A percentile compares a stretch with the other conserved stretches of the same genome.
phyloP scores from a whole-genome alignment of 2,113 vertebrate species.

The Dicentrarchus labrax region DNA sequence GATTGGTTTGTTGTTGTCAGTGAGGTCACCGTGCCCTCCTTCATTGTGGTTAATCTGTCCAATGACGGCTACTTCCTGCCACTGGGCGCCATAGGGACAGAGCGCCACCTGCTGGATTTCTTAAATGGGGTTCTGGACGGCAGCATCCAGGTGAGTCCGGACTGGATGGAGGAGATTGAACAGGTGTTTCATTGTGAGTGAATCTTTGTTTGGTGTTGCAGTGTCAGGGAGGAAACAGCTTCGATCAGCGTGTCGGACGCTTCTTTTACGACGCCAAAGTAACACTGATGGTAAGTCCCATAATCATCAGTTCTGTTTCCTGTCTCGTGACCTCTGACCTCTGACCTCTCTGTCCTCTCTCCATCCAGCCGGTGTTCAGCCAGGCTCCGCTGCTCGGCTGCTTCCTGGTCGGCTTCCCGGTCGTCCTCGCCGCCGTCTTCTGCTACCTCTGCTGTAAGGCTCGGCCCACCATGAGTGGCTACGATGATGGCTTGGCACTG shows the following conservation, averaged over 20 bases:
- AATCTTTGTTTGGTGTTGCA: conserved; percentile 15
- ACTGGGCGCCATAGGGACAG: conserved; percentile 80
- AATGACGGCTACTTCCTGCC: conserved; percentile 95
- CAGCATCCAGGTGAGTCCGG: conserved; percentile 85
- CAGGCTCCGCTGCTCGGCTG: conserved; percentile 89
- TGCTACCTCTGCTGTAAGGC: conserved; percentile 50
- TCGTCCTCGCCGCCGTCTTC: conserved; percentile 71
- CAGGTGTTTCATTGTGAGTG: not conserved
- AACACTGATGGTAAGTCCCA: conserved; percentile 86
- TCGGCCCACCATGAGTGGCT: accelerated
- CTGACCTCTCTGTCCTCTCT: conserved; percentile 1
- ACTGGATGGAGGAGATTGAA: accelerated
- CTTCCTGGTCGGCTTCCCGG: conserved; percentile 88
- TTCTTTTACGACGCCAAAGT: conserved; percentile 86
- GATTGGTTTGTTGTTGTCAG: conserved; percentile 75
- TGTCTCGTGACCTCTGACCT: conserved; percentile 9
- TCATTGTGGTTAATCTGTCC: conserved; percentile 93
- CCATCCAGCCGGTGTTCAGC: conserved; percentile 73
- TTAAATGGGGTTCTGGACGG: conserved; percentile 90
- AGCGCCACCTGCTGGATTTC: conserved; percentile 90
- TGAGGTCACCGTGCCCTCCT: conserved; percentile 88
- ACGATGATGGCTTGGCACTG: accelerated
- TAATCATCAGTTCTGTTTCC: not conserved
- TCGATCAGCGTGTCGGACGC: conserved; percentile 88
- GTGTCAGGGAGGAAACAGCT: conserved; percentile 90